Conservation (phyloP, 2,797 vertebrate species). For the Dipus sagitta region DNA sequence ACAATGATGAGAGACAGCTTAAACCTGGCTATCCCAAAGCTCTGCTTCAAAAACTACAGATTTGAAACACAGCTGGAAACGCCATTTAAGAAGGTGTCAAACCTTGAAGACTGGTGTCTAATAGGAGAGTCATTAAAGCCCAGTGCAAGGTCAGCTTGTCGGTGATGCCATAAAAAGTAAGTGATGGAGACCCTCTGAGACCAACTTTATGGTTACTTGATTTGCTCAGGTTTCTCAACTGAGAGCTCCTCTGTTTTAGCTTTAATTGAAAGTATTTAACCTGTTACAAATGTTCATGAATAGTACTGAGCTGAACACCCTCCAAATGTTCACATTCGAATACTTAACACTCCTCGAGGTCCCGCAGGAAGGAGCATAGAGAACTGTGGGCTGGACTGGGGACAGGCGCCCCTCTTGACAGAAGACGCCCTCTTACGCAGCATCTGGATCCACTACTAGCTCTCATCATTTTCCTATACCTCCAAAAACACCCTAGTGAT, state of each 20-base stretch:
- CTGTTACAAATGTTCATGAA: constrained; percentile 25
- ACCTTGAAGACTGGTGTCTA: neutral
- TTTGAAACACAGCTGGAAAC: neutral
- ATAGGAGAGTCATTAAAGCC: neutral
- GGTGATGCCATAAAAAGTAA: neutral
- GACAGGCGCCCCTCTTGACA: neutral
- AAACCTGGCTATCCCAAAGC: neutral
- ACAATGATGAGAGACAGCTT: neutral
- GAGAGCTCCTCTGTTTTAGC: constrained; percentile 44
- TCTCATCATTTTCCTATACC: neutral
- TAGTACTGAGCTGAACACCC: neutral
- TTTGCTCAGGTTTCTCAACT: constrained; percentile 45
- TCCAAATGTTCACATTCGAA: constrained; percentile 55
- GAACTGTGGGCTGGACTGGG: neutral
- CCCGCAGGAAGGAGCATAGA: neutral
- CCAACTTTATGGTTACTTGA: constrained; percentile 3
- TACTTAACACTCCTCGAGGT: neutral
- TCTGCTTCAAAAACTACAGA: rapidly evolving
- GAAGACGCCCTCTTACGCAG: neutral
- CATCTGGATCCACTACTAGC: rapidly evolving
- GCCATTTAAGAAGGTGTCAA: neutral
- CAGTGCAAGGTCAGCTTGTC: constrained; percentile 20
- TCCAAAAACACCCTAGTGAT: neutral
- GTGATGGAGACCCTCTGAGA: neutral
- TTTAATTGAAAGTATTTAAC: constrained; percentile 72